A percentile compares a stretch with the other conserved stretches of the same genome.
phyloP scores from a whole-genome alignment of 2,113 vertebrate genomes.

The Canis aureus region DNA sequence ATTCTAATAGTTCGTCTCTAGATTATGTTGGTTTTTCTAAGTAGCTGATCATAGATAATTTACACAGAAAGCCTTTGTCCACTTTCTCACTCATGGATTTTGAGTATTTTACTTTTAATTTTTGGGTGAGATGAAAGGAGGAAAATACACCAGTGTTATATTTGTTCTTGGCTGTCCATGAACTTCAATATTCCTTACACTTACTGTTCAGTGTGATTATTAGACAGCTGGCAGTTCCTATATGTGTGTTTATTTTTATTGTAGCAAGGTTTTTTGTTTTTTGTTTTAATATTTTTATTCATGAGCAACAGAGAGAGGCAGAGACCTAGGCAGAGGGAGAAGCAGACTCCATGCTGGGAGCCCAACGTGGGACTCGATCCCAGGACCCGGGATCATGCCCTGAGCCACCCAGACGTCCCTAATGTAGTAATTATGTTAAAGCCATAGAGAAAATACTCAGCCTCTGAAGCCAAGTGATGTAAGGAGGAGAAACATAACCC shows the following conservation, averaged over 20 bases:
- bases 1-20: conserved; percentile 29
- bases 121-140: not conserved
- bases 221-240: not conserved
- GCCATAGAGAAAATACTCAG: not conserved
- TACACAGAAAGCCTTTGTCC: not conserved
- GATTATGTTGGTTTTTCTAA: conserved; percentile 40
- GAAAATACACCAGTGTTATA: not conserved
- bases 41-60: not conserved
- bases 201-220: not conserved
- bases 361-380: too few species aligned
- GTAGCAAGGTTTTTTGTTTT: too few species aligned
- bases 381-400: too few species aligned
- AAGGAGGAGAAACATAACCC: not conserved
- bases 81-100: not conserved
- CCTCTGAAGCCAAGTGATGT: not conserved
- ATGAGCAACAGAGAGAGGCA: too few species aligned
- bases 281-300: too few species aligned
- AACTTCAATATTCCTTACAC: not conserved
- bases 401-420: not conserved
- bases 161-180: not conserved
- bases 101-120: conserved; percentile 19
- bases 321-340: too few species aligned
- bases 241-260: not conserved
- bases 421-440: not conserved
- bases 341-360: too few species aligned